Conservation (phyloP, 1,140 invertebrate species). For the Drosophila equinoxialis region DNA sequence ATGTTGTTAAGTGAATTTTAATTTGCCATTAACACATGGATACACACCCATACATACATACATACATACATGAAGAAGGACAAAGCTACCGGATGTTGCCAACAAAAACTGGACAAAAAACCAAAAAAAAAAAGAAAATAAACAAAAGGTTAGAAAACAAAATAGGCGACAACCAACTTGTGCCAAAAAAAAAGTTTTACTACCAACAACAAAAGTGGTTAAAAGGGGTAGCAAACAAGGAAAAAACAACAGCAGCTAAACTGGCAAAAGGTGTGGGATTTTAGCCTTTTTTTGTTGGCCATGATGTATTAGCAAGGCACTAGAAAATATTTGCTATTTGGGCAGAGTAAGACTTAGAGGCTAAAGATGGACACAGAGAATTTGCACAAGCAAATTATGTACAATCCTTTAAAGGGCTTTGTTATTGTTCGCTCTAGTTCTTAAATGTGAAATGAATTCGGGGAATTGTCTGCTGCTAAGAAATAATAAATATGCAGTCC, state of each 20-base stretch:
- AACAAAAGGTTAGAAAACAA: conserved; percentile 59
- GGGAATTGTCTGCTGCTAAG: too few species aligned
- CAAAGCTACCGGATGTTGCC: conserved; percentile 31
- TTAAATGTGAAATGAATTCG: too few species aligned
- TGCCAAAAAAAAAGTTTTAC: conserved; percentile 53
- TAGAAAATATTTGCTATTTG: too few species aligned
- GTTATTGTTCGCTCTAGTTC: too few species aligned
- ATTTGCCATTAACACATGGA: conserved; percentile 66
- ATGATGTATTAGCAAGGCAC: too few species aligned
- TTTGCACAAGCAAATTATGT: too few species aligned
- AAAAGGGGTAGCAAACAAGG: not conserved
- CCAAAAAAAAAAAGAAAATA: conserved; percentile 9
- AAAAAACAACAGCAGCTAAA: conserved; percentile 41
- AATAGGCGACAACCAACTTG: conserved; percentile 65
- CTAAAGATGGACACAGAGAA: too few species aligned
- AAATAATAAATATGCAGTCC: too few species aligned
- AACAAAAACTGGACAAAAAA: not conserved
- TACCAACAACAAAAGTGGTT: conserved; percentile 21
- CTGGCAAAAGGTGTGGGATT: too few species aligned
- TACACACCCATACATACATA: not conserved
- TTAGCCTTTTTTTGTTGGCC: too few species aligned
- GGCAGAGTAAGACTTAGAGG: too few species aligned
- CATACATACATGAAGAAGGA: not conserved
- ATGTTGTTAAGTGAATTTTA: conserved; percentile 77
- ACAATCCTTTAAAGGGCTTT: too few species aligned